Base-by-base conservation (phyloP, 2,113 vertebrate species). In the Trogon melanurus region DNA sequence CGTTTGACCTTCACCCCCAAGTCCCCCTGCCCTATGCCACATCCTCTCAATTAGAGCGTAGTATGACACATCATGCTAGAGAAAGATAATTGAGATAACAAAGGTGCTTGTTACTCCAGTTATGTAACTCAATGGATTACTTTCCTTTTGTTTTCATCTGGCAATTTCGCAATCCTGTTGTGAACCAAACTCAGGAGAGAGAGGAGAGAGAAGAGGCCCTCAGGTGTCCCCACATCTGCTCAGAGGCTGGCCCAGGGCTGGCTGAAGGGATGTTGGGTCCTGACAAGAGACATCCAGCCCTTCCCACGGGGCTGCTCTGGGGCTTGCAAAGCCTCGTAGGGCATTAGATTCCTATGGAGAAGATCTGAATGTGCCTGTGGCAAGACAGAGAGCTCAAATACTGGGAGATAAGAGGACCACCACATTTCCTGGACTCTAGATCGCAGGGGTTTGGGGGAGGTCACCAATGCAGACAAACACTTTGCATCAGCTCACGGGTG, bases 291-390 rank as follows among this genome's bases (percentile, higher is more conserved):
- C 65, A 58, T 27, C 61, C 70, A 91, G 44, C 47, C 48, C 23
- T 93, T 65, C 69, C 47, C 29, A 38, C 13, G 16, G 36, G 15
- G 51, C 72, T 94, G 21, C 36, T n/a, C 69, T 15, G 25, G 38
- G 21, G 32, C 66, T 93, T 50, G 61, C 38, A 30, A 48, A 61
- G 11, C 10, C 57, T 57, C 1, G 0, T 45, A 38, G 57, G 27
- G 14, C 1, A 0, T 34, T 13, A 10, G 10, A n/a, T 29, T 53
- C 26, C 65, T 4, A 2, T 0, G 0, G 38, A 51, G 84, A 80
- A 70, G n/a, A 17, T 12, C 25, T 23, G 27, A 66, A 26, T 26
- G 1, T 29, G 11, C 51, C n/a, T 2, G 7, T 12, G 32, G 26
- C 16, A 34, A 64, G 65, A 29, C 53, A 75, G 74, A 32, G 41